Evolutionary conservation across 2,888 invertebrate genomes (phyloP), one percentile per base, ranked within the genome.

Genomic region (Sinelater perroti): DNA sequence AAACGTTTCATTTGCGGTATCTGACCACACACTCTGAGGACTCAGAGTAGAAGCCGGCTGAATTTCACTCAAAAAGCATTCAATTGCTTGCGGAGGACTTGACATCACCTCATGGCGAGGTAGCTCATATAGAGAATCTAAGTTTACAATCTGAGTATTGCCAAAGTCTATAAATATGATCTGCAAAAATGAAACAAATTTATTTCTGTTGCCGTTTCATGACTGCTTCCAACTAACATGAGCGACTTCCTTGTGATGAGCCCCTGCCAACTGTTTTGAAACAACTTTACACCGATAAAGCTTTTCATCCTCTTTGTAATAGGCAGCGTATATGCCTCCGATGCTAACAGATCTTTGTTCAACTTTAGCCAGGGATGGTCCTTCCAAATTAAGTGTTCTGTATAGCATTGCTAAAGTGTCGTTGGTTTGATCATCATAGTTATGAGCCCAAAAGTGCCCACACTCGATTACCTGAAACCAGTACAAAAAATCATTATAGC

Each of bases 131-230:
- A 88, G 64, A 55, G 81, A 80, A 42, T 77, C 69, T 45, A 72
- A 63, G 45, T 73, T 70, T 21, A 88, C 77, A 31, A 78, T 76
- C 0, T 78, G 82, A 11, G 74, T 79, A 66, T 86, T 85, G 10
- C 95, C 95, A 75, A 84, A 89, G 79, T 96, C 95, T 45, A 95
- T 85, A 73, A 88, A 93, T 46, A 85, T 80, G 2, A 94, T 85
- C 85, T 89, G 74, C 20, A 72, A 71, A 3, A 10, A 35, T 38
- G 35, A 21, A 31, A n/a, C 21, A 20, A 40, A 2, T 17, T 8
- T 18, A 11, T 21, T 13, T 35, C n/a, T 35, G 3, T 14, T 3
- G 3, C 10, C 3, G n/a, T 17, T 18, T 38, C 13, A 4, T 11
- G 5, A 3, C 17, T 10, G n/a, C n/a, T n/a, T n/a, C n/a, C n/a